Base-by-base conservation (phyloP, 1,140 invertebrate species). In the Delia radicum region DNA sequence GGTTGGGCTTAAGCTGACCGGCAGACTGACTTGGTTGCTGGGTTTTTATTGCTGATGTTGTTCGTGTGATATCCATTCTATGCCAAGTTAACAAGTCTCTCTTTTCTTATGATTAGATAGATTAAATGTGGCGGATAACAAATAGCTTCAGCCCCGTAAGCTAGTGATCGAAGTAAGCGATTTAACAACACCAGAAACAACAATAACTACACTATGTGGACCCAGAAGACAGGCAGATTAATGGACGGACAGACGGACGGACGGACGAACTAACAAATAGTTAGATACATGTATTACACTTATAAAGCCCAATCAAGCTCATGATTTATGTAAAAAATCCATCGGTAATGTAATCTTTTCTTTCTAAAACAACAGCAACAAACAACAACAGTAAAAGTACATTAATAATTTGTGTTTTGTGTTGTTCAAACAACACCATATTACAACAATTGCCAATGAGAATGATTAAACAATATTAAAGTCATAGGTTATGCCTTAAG, bases 81-180 rank as follows among this genome's bases (percentile, higher is more conserved):
- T 55, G 5, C 48, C 48, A 55, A 21, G 48, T 55, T 55, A 55
- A 55, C 48, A 55, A 55, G 21, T 55, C 48, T 55, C n/a, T 55
- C 21, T 15, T 8, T 21, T 69, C n/a, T 13, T 33, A 31, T 33
- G 65, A 69, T 69, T 69, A 69, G 65, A 69, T 69, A 69, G 65
- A 69, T 69, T 69, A 69, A 69, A 69, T 33, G 65, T 24, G 29
- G 29, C 18, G 65, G 65, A 69, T 69, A 69, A 69, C 29, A 24
- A 69, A 69, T 69, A 69, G 65, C 65, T 69, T 69, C 65, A 69
- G 31, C 65, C 65, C 65, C 65, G 13, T 69, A 31, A 69, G 65
- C 65, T 33, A 33, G 6, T 69, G 29, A 69, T 33, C 21, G n/a
- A 24, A 33, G 29, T 37, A 33, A 21, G 29, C 65, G 18, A 21